Conservation (phyloP, 2,113 vertebrate species). For the Lophura nycthemera region DNA sequence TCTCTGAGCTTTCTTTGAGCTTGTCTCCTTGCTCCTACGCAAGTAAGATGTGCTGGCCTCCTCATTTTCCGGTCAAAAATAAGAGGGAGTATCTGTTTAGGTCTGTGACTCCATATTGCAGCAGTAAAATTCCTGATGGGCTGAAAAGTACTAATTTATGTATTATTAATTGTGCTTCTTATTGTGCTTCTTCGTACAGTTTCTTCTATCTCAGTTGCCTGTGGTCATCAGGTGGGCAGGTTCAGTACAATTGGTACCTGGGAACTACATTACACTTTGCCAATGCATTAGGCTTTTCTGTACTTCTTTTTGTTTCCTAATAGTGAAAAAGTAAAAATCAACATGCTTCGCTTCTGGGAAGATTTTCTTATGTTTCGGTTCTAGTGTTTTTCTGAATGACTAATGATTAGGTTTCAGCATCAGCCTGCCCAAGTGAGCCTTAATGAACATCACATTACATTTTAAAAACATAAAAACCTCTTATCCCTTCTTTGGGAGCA, state of each 20-base stretch:
- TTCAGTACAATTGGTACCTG: not conserved
- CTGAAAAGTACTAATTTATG: not conserved
- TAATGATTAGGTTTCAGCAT: not conserved
- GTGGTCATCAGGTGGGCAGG: not conserved
- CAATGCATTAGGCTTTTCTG: not conserved
- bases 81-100: not conserved
- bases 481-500: not conserved
- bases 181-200: not conserved
- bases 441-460: not conserved
- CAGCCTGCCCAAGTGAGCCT: not conserved
- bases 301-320: not conserved
- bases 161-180: not conserved
- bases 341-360: not conserved
- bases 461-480: not conserved
- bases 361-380: not conserved
- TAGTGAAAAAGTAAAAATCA: not conserved
- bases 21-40: accelerated
- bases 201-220: not conserved
- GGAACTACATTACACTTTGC: not conserved
- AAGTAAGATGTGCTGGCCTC: not conserved
- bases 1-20: not conserved
- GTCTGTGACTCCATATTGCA: not conserved
- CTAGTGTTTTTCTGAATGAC: not conserved
- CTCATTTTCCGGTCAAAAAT: not conserved
- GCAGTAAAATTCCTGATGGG: not conserved